phyloP scores from a whole-genome alignment of 1,140 invertebrate species.

The Hetaerina americana region DNA sequence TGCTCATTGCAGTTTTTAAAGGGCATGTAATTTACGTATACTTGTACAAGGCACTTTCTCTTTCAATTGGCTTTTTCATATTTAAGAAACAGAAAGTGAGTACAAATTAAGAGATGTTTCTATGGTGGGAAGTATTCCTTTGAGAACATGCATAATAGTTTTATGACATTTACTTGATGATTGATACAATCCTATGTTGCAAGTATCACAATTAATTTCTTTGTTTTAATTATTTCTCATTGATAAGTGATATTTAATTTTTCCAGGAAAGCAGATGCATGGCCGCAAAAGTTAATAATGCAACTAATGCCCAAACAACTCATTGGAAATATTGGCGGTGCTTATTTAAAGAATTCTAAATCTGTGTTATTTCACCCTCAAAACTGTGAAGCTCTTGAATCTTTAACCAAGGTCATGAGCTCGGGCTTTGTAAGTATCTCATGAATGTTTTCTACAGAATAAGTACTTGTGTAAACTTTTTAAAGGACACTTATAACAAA shows the following conservation, averaged over 20 bases:
- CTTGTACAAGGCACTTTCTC: too few species aligned
- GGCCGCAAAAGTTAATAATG: conserved; percentile 85
- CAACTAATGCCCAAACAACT: conserved; percentile 85
- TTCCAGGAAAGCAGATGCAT: conserved; percentile 70
- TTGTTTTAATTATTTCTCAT: background rate
- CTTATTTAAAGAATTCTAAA: conserved; percentile 76
- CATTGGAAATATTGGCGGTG: conserved; percentile 73
- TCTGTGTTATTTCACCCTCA: conserved; percentile 69
- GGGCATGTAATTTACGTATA: too few species aligned
- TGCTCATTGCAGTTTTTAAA: too few species aligned
- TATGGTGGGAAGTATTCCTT: too few species aligned
- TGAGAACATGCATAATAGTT: too few species aligned
- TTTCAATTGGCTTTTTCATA: too few species aligned
- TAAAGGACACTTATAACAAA: conserved; percentile 7
- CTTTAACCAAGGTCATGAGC: conserved; percentile 80
- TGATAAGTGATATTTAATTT: conserved; percentile 8
- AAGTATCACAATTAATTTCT: too few species aligned
- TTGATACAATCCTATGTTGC: too few species aligned
- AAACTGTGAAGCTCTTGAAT: conserved; percentile 62
- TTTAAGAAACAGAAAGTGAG: too few species aligned
- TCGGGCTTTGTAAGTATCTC: conserved; percentile 69
- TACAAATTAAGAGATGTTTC: too few species aligned
- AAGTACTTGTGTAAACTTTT: conserved; percentile 8
- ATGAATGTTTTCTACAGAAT: conserved; percentile 3
- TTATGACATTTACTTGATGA: too few species aligned